Base-by-base conservation (phyloP, 2,797 vertebrate genomes). In the Thripadectes ignobilis region DNA sequence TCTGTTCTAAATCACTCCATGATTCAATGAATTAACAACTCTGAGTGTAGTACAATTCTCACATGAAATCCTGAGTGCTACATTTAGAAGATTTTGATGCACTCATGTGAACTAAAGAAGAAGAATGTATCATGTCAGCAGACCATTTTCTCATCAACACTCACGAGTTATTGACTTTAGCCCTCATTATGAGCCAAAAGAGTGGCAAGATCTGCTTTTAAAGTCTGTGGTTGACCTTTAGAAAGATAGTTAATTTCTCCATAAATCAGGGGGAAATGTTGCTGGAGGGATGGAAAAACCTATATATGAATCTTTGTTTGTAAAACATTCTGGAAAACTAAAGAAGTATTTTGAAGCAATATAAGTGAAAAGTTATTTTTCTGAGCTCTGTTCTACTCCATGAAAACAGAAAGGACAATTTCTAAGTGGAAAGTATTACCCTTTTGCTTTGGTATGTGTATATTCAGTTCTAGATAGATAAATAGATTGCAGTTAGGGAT, bases 391-490 rank as follows among this genome's bases (percentile, higher is more conserved):
- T 92, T 93, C 12, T n/a, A 55, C 36, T 80, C 23, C 17, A 38
- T 88, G 52, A 93, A 92, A 89, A 85, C 0, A 88, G 69, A 52
- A 14, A 77, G 19, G 26, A 84, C 7, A 87, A 16, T 72, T 83
- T 92, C 81, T 85, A 85, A 93, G 21, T 93, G 75, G 87, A 94
- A 96, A 95, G 36, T 68, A 88, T 92, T 91, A 93, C 68, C n/a
- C n/a, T 80, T 89, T 88, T 91, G 9, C 79, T 89, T 83, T 92
- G 78, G 49, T 82, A 93, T 89, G 71, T 89, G 61, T 49, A 30
- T 68, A 88, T 63, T 30, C 46, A 92, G 58, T 78, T 75, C 27
- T 66, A 75, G 57, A 63, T 46, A 80, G 71, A 78, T 85, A 88
- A 89, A 90, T 46, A 92, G 57, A 65, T 86, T 61, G 59, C 23